phyloP scores from a whole-genome alignment of 2,113 vertebrate species.

The Hiodon tergisus region DNA sequence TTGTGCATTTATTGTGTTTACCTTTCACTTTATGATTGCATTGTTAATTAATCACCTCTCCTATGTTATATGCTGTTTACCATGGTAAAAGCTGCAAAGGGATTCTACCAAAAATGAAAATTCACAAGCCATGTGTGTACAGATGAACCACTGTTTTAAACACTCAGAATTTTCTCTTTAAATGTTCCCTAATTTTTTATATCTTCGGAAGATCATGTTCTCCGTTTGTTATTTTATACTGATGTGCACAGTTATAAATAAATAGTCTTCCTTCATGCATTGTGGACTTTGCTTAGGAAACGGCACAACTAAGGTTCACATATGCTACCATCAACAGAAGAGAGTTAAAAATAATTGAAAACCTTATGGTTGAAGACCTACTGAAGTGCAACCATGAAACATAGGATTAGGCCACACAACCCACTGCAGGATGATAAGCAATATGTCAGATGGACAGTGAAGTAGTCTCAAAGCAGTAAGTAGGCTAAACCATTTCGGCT shows the following conservation, averaged over 20 bases:
- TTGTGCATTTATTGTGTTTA: slow-evolving; percentile 57
- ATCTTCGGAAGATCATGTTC: slow-evolving; percentile 50
- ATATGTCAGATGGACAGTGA: neutral
- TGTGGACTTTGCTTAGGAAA: slow-evolving; percentile 81
- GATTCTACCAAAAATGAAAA: neutral
- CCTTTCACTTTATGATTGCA: slow-evolving; percentile 52
- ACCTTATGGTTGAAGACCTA: neutral
- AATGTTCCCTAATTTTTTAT: neutral
- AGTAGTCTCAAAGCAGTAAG: neutral
- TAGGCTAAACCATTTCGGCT: slow-evolving; percentile 12
- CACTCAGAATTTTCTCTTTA: neutral
- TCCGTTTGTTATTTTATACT: too few relatives aligned
- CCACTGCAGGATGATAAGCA: neutral
- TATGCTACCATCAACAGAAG: slow-evolving; percentile 85
- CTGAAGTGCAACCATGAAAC: neutral
- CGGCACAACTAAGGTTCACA: slow-evolving; percentile 92
- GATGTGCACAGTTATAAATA: too few relatives aligned
- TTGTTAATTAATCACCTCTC: slow-evolving; percentile 50
- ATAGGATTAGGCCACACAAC: neutral
- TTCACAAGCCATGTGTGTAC: neutral
- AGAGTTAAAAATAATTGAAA: slow-evolving; percentile 69
- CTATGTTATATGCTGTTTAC: slow-evolving; percentile 35
- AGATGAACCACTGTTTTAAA: too few relatives aligned
- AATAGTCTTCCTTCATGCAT: slow-evolving; percentile 64
- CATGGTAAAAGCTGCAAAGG: slow-evolving; percentile 46